Conservation (phyloP, 2,113 vertebrate species). For the Hydrolagus affinis region DNA sequence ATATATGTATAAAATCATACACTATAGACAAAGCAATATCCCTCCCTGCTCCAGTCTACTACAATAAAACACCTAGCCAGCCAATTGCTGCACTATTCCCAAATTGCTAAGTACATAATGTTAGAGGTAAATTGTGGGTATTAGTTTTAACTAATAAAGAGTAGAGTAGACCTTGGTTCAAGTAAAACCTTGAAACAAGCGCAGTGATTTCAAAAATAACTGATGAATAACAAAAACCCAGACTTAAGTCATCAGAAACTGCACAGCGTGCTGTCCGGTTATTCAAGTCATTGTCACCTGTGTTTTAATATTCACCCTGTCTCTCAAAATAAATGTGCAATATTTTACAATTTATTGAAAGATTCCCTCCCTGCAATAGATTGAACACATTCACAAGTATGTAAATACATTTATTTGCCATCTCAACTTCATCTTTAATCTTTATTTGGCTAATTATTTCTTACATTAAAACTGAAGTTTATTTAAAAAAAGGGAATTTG, state of each 20-base stretch:
- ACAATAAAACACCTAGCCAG: not conserved
- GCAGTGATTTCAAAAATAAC: not conserved
- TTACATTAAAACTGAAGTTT: too few relatives aligned
- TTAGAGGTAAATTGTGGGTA: not conserved
- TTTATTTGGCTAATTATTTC: too few relatives aligned
- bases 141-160: not conserved
- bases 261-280: not conserved
- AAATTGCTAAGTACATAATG: not conserved
- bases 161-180: not conserved
- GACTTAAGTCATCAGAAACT: slow-evolving; percentile 4
- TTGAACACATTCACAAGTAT: too few relatives aligned
- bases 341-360: not conserved
- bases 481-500: not conserved
- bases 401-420: too few relatives aligned
- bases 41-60: not conserved
- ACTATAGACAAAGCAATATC: slow-evolving; percentile 45
- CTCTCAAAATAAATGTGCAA: not conserved
- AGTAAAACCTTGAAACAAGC: not conserved
- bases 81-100: too few relatives aligned
- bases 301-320: not conserved
- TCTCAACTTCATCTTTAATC: too few relatives aligned
- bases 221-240: not conserved
- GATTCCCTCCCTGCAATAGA: too few relatives aligned
- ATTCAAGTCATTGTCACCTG: not conserved
- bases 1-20: slow-evolving; percentile 41